A percentile compares a stretch with the other conserved stretches of the same genome.
Conservation (phyloP, 2,888 invertebrate genomes). For the Chrysina gloriosa region DNA sequence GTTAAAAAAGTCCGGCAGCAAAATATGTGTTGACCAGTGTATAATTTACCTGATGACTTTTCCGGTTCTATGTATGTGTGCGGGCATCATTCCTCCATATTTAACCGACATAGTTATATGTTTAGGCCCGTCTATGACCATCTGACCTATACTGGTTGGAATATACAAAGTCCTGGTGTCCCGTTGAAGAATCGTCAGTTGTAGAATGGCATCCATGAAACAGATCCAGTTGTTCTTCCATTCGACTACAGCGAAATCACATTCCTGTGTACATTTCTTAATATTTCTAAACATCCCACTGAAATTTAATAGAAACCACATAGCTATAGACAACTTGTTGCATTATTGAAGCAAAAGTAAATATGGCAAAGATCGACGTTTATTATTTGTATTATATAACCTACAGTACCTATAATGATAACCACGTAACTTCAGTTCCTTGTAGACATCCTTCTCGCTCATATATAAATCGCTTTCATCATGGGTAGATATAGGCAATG, state of each 20-base stretch:
- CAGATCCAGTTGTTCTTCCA: conserved; percentile 90
- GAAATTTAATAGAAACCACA: conserved; percentile 3
- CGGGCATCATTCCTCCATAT: conserved; percentile 52
- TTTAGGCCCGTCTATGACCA: conserved; percentile 45
- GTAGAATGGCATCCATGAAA: conserved; percentile 91
- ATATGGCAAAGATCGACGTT: too few species aligned
- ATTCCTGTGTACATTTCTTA: conserved; percentile 48
- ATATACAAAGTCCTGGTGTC: conserved; percentile 77
- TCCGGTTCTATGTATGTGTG: conserved; percentile 63
- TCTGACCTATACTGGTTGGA: conserved; percentile 66
- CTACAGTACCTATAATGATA: conserved; percentile 68
- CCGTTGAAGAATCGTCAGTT: conserved; percentile 78
- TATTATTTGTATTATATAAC: too few species aligned
- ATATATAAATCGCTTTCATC: conserved; percentile 8
- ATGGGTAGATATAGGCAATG: background rate
- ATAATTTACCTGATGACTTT: conserved; percentile 20
- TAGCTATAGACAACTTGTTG: background rate
- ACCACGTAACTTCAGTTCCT: conserved; percentile 75
- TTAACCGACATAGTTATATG: conserved; percentile 45
- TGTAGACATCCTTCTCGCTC: conserved; percentile 71
- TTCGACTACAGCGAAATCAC: conserved; percentile 66
- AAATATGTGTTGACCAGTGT: too few species aligned
- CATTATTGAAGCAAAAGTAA: too few species aligned
- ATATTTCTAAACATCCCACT: conserved; percentile 53
- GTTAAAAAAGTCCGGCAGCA: too few species aligned